Percentiles rank a stretch among this genome's conserved stretches.
Conservation (phyloP, 2,113 vertebrate genomes). For the Takifugu bimaculatus region DNA sequence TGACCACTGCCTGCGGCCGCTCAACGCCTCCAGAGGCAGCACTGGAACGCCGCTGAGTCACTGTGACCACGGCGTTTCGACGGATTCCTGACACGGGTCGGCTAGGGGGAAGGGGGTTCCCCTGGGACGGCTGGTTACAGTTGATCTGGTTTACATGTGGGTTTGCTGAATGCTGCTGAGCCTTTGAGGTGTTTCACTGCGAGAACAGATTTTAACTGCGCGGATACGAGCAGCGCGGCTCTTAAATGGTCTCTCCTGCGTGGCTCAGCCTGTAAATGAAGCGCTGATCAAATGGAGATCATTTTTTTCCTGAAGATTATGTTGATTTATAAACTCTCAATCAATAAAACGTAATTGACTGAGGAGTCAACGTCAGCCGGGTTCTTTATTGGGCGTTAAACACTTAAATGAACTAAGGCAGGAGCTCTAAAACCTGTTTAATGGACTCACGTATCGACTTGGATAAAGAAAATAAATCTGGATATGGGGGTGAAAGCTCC, state of each 20-base stretch:
- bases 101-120: no score
- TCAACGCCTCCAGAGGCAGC: conserved; percentile 24
- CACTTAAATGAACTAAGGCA: conserved; percentile 60
- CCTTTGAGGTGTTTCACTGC: conserved; percentile 10
- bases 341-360: conserved; percentile 68
- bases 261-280: conserved; percentile 50
- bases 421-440: conserved; percentile 54
- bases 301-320: conserved; percentile 47
- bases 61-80: no score
- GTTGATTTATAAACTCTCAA: conserved; percentile 66
- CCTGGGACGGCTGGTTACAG: conserved; percentile 27
- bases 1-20: conserved; percentile 39
- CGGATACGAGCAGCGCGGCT: conserved; percentile 33
- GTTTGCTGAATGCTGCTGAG: neutral
- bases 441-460: conserved; percentile 30
- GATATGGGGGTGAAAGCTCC: conserved; percentile 18
- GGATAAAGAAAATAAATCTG: conserved; percentile 11
- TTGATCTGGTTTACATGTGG: neutral
- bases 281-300: conserved; percentile 48
- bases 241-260: conserved; percentile 47
- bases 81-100: no score
- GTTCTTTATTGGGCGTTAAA: conserved; percentile 64
- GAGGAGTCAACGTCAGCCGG: conserved; percentile 63
- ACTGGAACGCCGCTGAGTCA: conserved; percentile 21
- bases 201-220: conserved; percentile 33